Conservation (phyloP, 2,797 vertebrate genomes). For the Lagorchestes hirsutus region DNA sequence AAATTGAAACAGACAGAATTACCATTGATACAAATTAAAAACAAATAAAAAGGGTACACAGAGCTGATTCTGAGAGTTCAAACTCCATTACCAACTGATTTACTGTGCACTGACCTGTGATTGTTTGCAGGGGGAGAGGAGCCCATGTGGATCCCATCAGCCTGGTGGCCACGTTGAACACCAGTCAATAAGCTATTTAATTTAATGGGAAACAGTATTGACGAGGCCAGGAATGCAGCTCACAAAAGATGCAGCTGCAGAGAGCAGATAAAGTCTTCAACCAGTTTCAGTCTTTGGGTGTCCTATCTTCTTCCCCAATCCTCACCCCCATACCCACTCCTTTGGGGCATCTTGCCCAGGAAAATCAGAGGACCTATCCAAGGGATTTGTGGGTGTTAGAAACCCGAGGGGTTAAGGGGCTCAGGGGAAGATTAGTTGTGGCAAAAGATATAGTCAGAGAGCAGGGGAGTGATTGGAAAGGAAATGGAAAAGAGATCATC, state of each 20-base stretch:
- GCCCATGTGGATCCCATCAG: constrained; percentile 86
- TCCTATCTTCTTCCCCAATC: constrained; percentile 58
- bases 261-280: constrained; percentile 95
- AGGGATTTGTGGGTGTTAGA: constrained; percentile 63
- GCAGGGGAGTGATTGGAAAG: background rate
- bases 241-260: constrained; percentile 91
- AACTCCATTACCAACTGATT: constrained; percentile 93
- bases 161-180: constrained; percentile 88
- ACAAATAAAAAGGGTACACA: constrained; percentile 92
- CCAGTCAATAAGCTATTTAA: constrained; percentile 99
- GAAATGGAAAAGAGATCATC: constrained; percentile 49
- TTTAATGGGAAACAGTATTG: constrained; percentile 97
- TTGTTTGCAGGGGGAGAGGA: constrained; percentile 85
- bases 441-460: background rate
- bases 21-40: constrained; percentile 95
- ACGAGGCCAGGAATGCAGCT: constrained; percentile 89
- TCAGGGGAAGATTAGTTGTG: constrained; percentile 60
- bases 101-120: constrained; percentile 92
- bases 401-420: constrained; percentile 58
- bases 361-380: constrained; percentile 62
- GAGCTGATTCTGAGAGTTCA: constrained; percentile 88
- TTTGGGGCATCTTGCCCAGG: constrained; percentile 79
- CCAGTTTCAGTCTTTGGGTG: constrained; percentile 86
- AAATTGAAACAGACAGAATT: constrained; percentile 89
- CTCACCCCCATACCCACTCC: constrained; percentile 12